Conservation (phyloP, 2,888 invertebrate species). For the Tridacna crocea region DNA sequence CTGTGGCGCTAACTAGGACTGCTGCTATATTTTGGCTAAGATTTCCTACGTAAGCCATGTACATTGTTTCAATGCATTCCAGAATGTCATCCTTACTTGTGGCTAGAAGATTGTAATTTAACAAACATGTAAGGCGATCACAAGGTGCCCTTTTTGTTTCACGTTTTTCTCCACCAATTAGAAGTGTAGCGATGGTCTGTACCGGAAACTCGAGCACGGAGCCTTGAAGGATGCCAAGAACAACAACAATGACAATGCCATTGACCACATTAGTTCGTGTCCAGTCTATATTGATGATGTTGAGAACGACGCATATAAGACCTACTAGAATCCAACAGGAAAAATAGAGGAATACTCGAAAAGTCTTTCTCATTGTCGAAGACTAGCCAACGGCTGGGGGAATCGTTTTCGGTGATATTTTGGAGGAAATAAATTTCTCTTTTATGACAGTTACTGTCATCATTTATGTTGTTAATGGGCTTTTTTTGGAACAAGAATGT, state of each 20-base stretch:
- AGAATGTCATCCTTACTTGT: conserved; percentile 75
- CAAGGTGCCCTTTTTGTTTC: conserved; percentile 56
- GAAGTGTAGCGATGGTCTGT: conserved; percentile 72
- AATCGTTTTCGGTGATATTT: background rate
- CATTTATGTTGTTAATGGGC: no score
- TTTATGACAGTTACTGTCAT: no score
- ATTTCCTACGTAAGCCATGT: conserved; percentile 77
- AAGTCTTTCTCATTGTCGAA: conserved; percentile 65
- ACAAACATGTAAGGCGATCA: conserved; percentile 68
- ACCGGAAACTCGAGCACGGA: conserved; percentile 76
- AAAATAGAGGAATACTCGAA: conserved; percentile 72
- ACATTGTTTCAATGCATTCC: conserved; percentile 78
- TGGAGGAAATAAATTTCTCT: background rate
- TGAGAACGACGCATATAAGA: conserved; percentile 68
- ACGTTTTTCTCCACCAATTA: conserved; percentile 71
- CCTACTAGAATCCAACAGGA: conserved; percentile 72
- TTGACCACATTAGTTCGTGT: conserved; percentile 67
- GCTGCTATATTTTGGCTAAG: conserved; percentile 73
- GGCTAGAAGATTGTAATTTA: conserved; percentile 76
- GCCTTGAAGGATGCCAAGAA: conserved; percentile 74
- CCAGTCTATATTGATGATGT: conserved; percentile 78
- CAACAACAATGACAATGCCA: conserved; percentile 72
- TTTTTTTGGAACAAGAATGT: background rate
- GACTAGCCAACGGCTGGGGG: background rate
- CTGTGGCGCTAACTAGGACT: conserved; percentile 77